Conservation (phyloP, 2,888 invertebrate genomes). For the Tupiocoris notatus region DNA sequence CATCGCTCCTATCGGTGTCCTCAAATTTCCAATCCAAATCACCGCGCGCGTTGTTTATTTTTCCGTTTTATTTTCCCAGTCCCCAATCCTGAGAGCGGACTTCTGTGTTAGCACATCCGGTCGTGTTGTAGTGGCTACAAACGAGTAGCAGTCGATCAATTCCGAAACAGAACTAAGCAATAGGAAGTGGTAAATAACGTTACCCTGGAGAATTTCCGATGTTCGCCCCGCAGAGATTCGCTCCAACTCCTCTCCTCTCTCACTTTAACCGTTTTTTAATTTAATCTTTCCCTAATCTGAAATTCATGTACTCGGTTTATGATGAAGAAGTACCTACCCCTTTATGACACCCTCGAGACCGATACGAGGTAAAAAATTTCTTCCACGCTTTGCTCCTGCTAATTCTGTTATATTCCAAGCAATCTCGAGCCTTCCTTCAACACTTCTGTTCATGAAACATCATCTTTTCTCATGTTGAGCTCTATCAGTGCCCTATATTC, state of each 20-base stretch:
- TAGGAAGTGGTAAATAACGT: background rate
- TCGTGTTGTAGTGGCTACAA: background rate
- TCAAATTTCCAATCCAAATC: too few species aligned
- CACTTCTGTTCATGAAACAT: constrained; percentile 3
- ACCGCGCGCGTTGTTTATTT: too few species aligned
- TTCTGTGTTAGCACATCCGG: too few species aligned
- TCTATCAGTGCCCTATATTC: background rate
- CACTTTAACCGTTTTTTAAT: constrained; percentile 51
- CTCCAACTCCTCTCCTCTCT: constrained; percentile 8
- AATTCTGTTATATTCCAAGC: constrained; percentile 30
- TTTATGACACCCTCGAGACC: constrained; percentile 33
- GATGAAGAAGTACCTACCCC: constrained; percentile 36
- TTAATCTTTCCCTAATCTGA: constrained; percentile 50
- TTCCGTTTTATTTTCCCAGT: too few species aligned
- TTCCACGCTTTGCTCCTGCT: constrained; percentile 28
- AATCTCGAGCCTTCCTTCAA: constrained; percentile 20
- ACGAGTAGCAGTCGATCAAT: background rate
- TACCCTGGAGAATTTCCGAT: background rate
- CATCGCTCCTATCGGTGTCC: too few species aligned
- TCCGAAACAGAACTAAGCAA: background rate
- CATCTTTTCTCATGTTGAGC: background rate
- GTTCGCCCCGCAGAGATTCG: constrained; percentile 17
- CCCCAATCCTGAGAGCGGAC: too few species aligned
- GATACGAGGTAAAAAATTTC: constrained; percentile 33
- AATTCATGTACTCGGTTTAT: constrained; percentile 47